These are phyloP conservation scores for Alosa alosa DNA, from an alignment of 2,113 vertebrate genomes.

Conservation along the genomic window DNA sequence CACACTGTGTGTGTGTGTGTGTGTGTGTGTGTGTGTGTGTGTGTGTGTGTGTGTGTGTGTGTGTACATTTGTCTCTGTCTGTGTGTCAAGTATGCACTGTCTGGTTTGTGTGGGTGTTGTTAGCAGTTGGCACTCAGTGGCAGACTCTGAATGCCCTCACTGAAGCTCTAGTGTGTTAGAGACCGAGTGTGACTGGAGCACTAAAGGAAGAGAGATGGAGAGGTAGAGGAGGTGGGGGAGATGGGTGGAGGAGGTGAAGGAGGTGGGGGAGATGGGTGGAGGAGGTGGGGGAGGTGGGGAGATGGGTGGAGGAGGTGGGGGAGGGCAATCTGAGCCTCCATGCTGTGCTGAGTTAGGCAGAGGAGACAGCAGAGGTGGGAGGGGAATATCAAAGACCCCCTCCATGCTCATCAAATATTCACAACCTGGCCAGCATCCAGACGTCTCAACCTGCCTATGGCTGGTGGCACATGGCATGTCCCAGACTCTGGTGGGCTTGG, in stretches of 20 bases:
- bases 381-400: neutral
- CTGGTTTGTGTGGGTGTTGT: neutral
- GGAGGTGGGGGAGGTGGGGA: neutral
- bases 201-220: neutral
- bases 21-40: neutral
- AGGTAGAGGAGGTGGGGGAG: neutral
- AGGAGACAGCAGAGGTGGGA: neutral
- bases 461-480: slow-evolving; percentile 1
- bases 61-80: neutral
- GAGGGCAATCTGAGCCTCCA: neutral
- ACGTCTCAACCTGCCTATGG: neutral
- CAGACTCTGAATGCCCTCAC: slow-evolving; percentile 1
- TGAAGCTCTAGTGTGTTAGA: neutral
- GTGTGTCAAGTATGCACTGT: neutral
- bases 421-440: neutral
- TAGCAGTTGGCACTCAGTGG: neutral
- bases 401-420: slow-evolving; percentile 13
- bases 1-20: neutral
- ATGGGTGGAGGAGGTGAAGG: neutral
- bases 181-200: neutral
- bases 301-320: neutral
- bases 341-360: neutral
- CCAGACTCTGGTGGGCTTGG: neutral
- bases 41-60: slow-evolving; percentile 3
- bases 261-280: no score